Evolutionary conservation across 2,888 invertebrate species (phyloP), one percentile per base, ranked within the genome.

Genomic region (Ormyrus pomaceus): DNA sequence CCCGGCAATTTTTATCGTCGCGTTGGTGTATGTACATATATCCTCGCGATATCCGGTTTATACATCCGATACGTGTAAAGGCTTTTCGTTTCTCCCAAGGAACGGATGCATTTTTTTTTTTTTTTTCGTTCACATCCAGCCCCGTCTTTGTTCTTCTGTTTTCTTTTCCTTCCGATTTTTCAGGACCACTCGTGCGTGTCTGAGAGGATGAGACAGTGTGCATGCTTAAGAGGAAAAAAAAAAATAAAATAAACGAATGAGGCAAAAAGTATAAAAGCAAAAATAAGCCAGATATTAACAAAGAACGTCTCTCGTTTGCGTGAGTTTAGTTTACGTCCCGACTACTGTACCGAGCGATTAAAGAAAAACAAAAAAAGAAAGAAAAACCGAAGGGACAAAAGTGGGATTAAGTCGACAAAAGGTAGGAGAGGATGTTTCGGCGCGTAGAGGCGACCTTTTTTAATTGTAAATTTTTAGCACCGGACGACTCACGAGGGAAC

Each of bases 401-500:
- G 69, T 61, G 74, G 64, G 46, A 72, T 66, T 61, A 34, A 9
- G 4, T 13, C 11, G 56, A 62, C 4, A 80, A 55, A 62, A 56
- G 51, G 8, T 13, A 64, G 7, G 34, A 34, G 53, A 70, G 34
- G 53, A 46, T 58, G 65, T 62, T 72, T 65, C 53, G 64, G 62
- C 64, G 71, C 72, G 65, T 74, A 79, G 78, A 79, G 78, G 69
- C 66, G 72, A 82, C 34, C 34, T 78, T 78, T 78, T 76, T 80
- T 78, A 76, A 82, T 80, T 82, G 78, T 80, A 78, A 56, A 82
- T 78, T 77, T 71, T 75, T 69, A 80, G 75, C 72, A 78, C 73
- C 64, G 66, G 70, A 72, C 34, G 69, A 73, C 71, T 77, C 78
- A 59, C 65, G 64, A 81, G 77, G 68, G 71, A 72, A 71, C 73